Percentiles rank a stretch among this genome's conserved stretches.
Evolutionary conservation across 2,113 vertebrate species (phyloP).

Genomic region (Lophius piscatorius): DNA sequence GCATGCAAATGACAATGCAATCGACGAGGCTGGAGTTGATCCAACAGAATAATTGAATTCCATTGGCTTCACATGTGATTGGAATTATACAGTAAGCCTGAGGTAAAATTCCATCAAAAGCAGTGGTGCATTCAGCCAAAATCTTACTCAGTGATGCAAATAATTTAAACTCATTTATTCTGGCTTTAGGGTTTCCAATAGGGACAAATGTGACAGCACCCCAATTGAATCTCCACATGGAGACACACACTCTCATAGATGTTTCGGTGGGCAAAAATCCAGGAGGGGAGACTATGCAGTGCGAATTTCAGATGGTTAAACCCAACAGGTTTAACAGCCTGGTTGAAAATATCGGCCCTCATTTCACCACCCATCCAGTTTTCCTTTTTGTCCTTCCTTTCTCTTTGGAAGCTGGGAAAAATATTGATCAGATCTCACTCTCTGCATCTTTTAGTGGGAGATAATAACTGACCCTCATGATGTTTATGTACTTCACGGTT

Average conservation of each 20-base stretch:
- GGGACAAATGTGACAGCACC: slow-evolving; percentile 48
- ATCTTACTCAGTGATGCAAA: slow-evolving; percentile 72
- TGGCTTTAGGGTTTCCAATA: slow-evolving; percentile 62
- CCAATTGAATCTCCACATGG: neutral
- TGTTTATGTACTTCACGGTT: slow-evolving; percentile 1
- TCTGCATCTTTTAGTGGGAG: slow-evolving; percentile 19
- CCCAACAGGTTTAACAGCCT: no score
- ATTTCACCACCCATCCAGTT: no score
- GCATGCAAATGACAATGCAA: slow-evolving; percentile 38
- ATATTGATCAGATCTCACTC: neutral
- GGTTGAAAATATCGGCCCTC: no score
- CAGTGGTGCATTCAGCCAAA: slow-evolving; percentile 59
- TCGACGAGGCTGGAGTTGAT: slow-evolving; percentile 14
- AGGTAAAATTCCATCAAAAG: slow-evolving; percentile 52
- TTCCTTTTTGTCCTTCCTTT: slow-evolving; percentile 22
- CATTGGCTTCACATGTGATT: slow-evolving; percentile 28
- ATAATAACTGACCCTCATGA: neutral
- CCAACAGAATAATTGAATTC: slow-evolving; percentile 37
- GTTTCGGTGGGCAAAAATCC: no score
- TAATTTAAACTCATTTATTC: slow-evolving; percentile 75
- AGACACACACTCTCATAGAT: neutral
- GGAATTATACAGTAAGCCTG: slow-evolving; percentile 49
- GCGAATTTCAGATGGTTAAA: no score
- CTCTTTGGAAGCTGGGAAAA: slow-evolving; percentile 1
- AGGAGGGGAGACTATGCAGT: no score